Conservation (phyloP, 2,113 vertebrate species). For the Taxidea taxus region DNA sequence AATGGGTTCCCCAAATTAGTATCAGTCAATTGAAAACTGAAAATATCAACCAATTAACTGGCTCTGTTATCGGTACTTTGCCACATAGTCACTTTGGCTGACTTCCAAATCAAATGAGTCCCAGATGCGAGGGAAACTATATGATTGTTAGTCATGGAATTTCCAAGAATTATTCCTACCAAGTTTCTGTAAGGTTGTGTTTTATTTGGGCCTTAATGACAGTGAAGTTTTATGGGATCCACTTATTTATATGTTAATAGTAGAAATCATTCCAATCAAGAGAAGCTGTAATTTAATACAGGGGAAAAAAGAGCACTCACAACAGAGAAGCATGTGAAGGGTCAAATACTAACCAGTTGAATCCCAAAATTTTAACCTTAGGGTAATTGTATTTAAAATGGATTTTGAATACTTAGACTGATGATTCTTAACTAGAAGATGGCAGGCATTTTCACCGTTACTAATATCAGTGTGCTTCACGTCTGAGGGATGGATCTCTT, state of each 20-base stretch:
- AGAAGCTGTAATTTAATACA: background rate
- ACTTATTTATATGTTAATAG: background rate
- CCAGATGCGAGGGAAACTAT: background rate
- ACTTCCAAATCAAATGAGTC: background rate
- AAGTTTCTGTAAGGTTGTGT: background rate
- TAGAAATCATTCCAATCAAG: background rate
- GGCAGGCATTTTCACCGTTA: background rate
- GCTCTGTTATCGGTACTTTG: background rate
- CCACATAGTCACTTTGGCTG: background rate
- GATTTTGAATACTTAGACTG: background rate
- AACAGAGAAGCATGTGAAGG: background rate
- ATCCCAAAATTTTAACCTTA: background rate
- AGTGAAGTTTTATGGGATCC: background rate
- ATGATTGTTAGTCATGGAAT: background rate
- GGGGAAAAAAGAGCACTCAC: background rate
- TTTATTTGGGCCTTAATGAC: background rate
- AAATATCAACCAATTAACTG: background rate
- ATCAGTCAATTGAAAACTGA: background rate
- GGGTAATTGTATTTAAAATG: background rate
- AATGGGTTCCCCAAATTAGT: background rate
- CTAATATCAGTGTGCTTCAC: background rate
- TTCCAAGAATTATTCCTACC: background rate
- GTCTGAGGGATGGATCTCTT: background rate
- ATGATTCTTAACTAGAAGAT: background rate
- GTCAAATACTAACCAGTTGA: background rate